Conservation (phyloP, 2,888 invertebrate genomes). For the Artemia sinica region DNA sequence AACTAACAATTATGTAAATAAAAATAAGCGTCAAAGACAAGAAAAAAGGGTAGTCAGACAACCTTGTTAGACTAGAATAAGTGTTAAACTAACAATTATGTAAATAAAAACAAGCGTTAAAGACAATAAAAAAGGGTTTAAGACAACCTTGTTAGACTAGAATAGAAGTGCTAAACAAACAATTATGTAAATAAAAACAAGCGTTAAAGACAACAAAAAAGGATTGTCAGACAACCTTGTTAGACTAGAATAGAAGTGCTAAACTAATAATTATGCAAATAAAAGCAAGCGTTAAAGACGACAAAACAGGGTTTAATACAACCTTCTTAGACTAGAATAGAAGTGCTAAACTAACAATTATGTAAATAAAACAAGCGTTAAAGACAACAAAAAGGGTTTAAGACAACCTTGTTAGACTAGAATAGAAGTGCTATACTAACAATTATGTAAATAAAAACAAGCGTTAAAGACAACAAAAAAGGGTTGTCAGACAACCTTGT, state of each 20-base stretch:
- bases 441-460: constrained; percentile 9
- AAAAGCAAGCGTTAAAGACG: constrained; percentile 8
- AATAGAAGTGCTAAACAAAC: constrained; percentile 27
- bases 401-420: neutral
- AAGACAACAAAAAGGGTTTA: neutral
- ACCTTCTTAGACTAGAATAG: constrained; percentile 7
- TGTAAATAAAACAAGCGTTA: constrained; percentile 7
- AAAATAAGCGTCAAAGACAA: constrained; percentile 15
- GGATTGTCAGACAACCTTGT: no score
- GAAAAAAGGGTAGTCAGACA: neutral
- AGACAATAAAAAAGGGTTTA: neutral
- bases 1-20: constrained; percentile 21
- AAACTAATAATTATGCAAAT: constrained; percentile 23
- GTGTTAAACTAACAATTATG: no score
- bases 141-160: neutral
- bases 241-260: constrained; percentile 24
- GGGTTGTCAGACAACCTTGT: no score
- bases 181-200: constrained; percentile 9
- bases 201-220: constrained; percentile 11
- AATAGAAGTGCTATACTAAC: constrained; percentile 25
- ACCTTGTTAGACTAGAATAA: constrained; percentile 11
- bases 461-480: constrained; percentile 11
- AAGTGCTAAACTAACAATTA: constrained; percentile 27
- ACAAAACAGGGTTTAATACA: neutral
- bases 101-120: constrained; percentile 8